These are phyloP conservation scores for Amphipoea oculea DNA, from an alignment of 2,888 invertebrate genomes.

Conservation along the genomic window DNA sequence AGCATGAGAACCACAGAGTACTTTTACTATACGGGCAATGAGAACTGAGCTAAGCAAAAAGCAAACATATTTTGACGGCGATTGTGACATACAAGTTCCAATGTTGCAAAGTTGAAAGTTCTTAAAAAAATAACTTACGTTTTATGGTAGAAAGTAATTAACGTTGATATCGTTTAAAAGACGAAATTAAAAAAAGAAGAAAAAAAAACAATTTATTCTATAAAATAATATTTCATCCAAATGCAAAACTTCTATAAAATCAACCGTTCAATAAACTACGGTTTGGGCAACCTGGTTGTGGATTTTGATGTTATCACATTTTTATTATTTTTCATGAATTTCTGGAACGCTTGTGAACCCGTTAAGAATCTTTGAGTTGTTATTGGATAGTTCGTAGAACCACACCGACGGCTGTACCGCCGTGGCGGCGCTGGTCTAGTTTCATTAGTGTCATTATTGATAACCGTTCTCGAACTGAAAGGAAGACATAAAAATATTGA, in stretches of 20 bases:
- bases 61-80: neutral
- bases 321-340: slow-evolving; percentile 77
- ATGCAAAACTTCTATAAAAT: slow-evolving; percentile 66
- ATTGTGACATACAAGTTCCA: neutral
- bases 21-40: too few species aligned
- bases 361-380: slow-evolving; percentile 78
- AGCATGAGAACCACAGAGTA: too few species aligned
- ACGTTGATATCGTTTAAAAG: neutral
- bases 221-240: slow-evolving; percentile 63
- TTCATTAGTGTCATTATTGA: slow-evolving; percentile 34
- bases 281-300: slow-evolving; percentile 36
- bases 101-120: slow-evolving; percentile 48
- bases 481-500: slow-evolving; percentile 5
- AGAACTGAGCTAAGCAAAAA: too few species aligned
- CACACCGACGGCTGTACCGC: neutral
- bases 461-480: slow-evolving; percentile 68
- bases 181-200: neutral
- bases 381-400: slow-evolving; percentile 46
- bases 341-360: slow-evolving; percentile 81
- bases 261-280: slow-evolving; percentile 48
- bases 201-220: slow-evolving; percentile 51
- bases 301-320: slow-evolving; percentile 61
- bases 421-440: slow-evolving; percentile 1
- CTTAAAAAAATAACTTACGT: neutral
- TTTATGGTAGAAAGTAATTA: slow-evolving; percentile 2